Evolutionary conservation across 2,113 vertebrate genomes (phyloP), one percentile per base, ranked within the genome.

Genomic region (Nibea albiflora): DNA sequence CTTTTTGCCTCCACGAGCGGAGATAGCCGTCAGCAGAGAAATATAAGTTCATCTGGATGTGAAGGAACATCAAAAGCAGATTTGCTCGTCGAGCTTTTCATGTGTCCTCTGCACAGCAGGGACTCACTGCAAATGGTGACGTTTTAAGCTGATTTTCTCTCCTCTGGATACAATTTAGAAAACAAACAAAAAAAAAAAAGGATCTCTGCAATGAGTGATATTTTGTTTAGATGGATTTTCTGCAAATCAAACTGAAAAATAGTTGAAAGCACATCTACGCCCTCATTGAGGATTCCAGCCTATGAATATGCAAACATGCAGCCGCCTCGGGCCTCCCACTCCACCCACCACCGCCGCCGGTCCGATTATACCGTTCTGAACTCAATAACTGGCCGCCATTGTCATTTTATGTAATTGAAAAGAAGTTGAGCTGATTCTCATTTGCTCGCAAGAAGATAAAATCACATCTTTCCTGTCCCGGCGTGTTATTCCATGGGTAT

Each of bases 31-130:
- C 65, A 72, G 80, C 75, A 31, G 61, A 66, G 57, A 86, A 69
- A 81, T 74, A 52, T 12, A 68, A 62, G 73, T 87, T 83, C 56
- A 70, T 81, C 73, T 73, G 54, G 66, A 85, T 65, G 77, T 64
- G 62, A 77, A 52, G 72, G 26, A 65, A 89, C 85, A 88, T 90
- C 77, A 92, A 88, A 87, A 73, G 64, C 74, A 47, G 61, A 84
- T 80, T 42, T 4, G 53, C 74, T 80, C 73, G 63, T 77, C 3
- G 8, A 73, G 65, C 63, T 77, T 73, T 11, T 63, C 56, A 22
- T 28, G 53, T 11, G 20, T 73, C 62, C 66, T n/a, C 66, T 69
- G 35, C 73, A 46, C 70, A 52, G 70, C 54, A 44, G 5, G 6
- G 42, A 39, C 7, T 73, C 39, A 7, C 20, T 46, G 14, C 3